Base-by-base conservation (phyloP, 2,113 vertebrate genomes). In the Myotis lucifugus region DNA sequence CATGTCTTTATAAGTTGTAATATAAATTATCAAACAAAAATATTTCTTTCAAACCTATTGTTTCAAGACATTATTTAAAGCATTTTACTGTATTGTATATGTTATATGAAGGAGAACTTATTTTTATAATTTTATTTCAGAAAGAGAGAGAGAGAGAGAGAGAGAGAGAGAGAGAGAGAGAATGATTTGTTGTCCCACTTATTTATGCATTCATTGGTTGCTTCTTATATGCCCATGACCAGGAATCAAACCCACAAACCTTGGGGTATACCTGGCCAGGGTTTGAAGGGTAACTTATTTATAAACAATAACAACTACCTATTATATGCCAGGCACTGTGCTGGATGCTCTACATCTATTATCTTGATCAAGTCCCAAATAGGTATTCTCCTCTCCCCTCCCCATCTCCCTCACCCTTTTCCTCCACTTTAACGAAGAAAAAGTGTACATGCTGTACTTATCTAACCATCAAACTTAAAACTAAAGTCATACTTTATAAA, bases 391-490 rank as follows among this genome's bases (percentile, higher is more conserved):
- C 14, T n/a, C 72, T 59, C 34, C 32, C 12, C 19, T 32, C 15
- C 12, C 5, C 15, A 37, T 52, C 34, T 81, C 29, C 32, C 2
- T 14, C 15, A 11, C 15, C 12, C 1, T 64, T 64, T 19, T 69
- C 52, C 25, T 76, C 29, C 32, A 3, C 18, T 69, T 79, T 11
- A 95, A 73, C 14, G 66, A 56, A 50, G 50, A 25, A 40, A n/a
- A 56, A 78, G 66, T 90, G 66, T 17, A 69, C 5, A 29, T 34
- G 40, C 29, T 61, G 34, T 21, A 10, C 12, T 25, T 70, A 50
- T n/a, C 46, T 67, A 86, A 61, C 25, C 61, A 78, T n/a, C 52
- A 83, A 86, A 86, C 23, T 52, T 82, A 61, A 96, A 93, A 88
- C n/a, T 67, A 5, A 92, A 81, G 79, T 37, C 52, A 37, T 17